Evolutionary conservation across 1,140 invertebrate genomes (phyloP), one percentile per base, ranked within the genome.

Genomic region (Nasonia longicornis): DNA sequence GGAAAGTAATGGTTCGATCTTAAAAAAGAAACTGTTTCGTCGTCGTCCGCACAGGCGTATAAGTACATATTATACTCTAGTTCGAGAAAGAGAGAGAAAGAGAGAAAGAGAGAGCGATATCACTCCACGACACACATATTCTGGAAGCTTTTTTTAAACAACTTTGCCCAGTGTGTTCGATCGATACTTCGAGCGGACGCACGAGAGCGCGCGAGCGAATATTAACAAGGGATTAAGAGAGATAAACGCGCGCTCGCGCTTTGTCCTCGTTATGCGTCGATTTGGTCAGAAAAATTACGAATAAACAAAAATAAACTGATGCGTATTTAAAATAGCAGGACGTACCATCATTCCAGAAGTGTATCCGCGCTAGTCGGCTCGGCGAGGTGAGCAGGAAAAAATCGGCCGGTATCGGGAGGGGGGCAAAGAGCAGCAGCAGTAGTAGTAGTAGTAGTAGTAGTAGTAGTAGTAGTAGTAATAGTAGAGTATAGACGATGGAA

Each of bases 291-390:
- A 42, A 42, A 10, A 48, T 48, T 2, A 48, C 4, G 45, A 48
- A 48, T 2, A 48, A 14, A 10, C 2, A 26, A 26, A 26, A 16
- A 52, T 16, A 20, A 52, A 52, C 8, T 52, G 26, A 26, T 26
- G 48, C 2, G 16, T 35, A 35, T 35, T 52, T 52, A 0, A 52
- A 52, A 52, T 52, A 8, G 2, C 48, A 20, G 63, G 77, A 89
- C 89, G 76, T 90, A 90, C 89, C 89, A 90, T 90, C 89, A 90
- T 90, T 90, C 89, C 89, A 89, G 86, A 86, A 63, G 69, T 12
- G 71, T 84, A 82, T 87, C 26, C 67, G 45, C 45, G 42, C 70
- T 58, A 29, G 22, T 31, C 42, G n/a, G 70, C 42, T 42, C 20
- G 31, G 31, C 70, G 52, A n/a, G 7, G 52, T 2, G 52, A 58